These are phyloP conservation scores for Ardeotis arabs DNA, from an alignment of 2,113 vertebrate species.

Conservation along the genomic window DNA sequence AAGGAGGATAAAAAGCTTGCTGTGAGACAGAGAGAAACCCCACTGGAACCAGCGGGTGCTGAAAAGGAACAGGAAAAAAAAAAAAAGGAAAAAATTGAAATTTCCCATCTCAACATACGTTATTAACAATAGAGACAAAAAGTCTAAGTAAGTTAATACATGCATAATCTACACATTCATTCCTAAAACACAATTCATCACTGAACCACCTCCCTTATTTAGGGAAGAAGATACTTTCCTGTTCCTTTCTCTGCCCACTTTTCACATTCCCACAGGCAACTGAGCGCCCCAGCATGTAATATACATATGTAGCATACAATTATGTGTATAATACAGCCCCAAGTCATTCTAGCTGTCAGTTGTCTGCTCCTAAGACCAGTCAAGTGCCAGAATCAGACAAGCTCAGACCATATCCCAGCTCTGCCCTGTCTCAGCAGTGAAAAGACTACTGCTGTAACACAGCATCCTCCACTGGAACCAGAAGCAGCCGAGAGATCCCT, in stretches of 20 bases:
- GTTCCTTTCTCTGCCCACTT: background rate
- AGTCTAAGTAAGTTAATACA: background rate
- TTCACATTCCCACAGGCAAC: background rate
- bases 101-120: background rate
- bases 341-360: background rate
- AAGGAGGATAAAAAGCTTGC: background rate
- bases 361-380: background rate
- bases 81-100: too few species aligned
- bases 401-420: background rate
- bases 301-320: background rate
- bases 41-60: fast-evolving
- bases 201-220: background rate
- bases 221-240: background rate
- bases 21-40: background rate
- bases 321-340: background rate
- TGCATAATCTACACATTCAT: background rate
- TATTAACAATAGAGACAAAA: background rate
- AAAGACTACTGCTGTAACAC: background rate
- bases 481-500: background rate
- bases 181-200: background rate
- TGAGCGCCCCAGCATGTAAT: background rate
- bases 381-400: background rate
- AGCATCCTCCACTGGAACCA: background rate
- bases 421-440: background rate
- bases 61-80: background rate